A percentile compares a stretch with the other conserved stretches of the same genome.
Evolutionary conservation across 2,113 vertebrate genomes (phyloP).

Genomic region (Melanocharis versteri): DNA sequence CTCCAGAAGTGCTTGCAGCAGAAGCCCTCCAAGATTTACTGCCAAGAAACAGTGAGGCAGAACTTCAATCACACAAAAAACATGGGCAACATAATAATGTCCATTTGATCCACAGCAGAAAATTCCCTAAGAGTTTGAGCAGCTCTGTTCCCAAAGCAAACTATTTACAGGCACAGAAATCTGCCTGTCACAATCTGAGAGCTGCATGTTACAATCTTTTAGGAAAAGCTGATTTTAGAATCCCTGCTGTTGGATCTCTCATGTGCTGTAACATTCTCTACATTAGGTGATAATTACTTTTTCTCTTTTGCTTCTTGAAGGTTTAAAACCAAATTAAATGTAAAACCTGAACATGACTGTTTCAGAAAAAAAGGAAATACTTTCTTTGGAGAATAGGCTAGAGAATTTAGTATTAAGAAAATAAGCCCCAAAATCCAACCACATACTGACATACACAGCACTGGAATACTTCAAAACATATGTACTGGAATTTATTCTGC

Average conservation of each 20-base stretch:
- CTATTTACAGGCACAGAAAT: not conserved
- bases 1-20: slow-evolving; percentile 94
- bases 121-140: not conserved
- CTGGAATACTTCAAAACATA: not conserved
- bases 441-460: not conserved
- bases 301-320: not conserved
- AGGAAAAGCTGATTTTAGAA: not conserved
- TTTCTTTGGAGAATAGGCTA: not conserved
- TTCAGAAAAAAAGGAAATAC: not conserved
- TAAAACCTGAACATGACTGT: not conserved
- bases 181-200: not conserved
- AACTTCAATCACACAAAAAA: not conserved
- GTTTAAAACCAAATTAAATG: not conserved
- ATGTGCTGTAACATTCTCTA: not conserved
- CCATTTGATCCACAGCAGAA: not conserved
- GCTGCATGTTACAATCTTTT: not conserved
- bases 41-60: not conserved
- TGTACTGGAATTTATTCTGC: not conserved
- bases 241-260: not conserved
- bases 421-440: not conserved
- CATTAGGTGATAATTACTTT: not conserved
- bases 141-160: not conserved
- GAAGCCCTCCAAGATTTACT: slow-evolving; percentile 95
- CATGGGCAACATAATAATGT: fast-evolving
- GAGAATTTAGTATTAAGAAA: not conserved